Base-by-base conservation (phyloP, 1,140 invertebrate species). In the Pinna nobilis region DNA sequence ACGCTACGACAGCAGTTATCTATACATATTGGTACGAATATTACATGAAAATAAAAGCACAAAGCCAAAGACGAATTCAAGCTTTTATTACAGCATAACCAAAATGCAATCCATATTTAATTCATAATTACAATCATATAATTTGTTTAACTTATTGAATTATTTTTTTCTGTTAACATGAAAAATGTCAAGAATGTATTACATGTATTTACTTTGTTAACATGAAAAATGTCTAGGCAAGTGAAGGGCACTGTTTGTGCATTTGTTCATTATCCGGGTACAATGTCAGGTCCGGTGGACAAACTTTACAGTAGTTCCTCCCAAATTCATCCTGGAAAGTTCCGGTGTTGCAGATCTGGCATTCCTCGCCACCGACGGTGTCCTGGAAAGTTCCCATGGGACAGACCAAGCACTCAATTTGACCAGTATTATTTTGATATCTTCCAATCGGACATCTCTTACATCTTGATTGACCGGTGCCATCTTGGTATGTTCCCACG, bases 401-500 rank as follows among this genome's bases (percentile, higher is more conserved):
- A 66, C 70, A 72, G 20, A 41, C 53, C 4, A 49, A 59, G 41
- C 70, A 72, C 2, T 47, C 18, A 32, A 33, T 18, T 30, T 72
- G 70, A 35, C 70, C 70, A 33, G 51, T 65, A 4, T 37, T 3
- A 44, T 65, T 65, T 47, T 72, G 70, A 49, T 28, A 72, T 13
- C n/a, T 28, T 49, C 70, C 70, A 20, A 32, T 4, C 25, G 20
- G 20, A 72, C 70, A 72, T 33, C 18, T 6, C 33, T 37, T 37
- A 39, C 70, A 72, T 1, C 18, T 25, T 15, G n/a, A 30, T 33
- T 53, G 50, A 3, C 39, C 70, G 30, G 30, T 25, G 18, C 49
- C 15, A 11, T 59, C 32, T 33, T 32, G 50, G 66, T 59, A 72
- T n/a, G 7, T 13, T n/a, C 70, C 70, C 37, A 28, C n/a, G 1